Conservation (phyloP, 2,888 invertebrate genomes). For the Theretra japonica region DNA sequence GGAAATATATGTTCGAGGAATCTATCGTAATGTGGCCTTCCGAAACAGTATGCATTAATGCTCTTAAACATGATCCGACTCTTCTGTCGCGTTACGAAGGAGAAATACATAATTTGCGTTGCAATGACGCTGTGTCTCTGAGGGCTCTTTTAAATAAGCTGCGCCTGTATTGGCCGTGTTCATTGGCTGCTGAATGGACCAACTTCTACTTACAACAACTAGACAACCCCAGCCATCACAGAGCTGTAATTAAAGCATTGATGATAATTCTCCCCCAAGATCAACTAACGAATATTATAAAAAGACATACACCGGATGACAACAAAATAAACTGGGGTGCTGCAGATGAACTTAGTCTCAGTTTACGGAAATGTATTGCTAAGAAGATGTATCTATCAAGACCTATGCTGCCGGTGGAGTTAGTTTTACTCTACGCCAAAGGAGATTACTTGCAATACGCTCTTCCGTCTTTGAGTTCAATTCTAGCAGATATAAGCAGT, state of each 20-base stretch:
- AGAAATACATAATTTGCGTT: slow-evolving; percentile 49
- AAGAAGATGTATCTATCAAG: slow-evolving; percentile 63
- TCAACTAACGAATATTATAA: slow-evolving; percentile 51
- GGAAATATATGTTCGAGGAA: slow-evolving; percentile 61
- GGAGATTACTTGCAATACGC: slow-evolving; percentile 69
- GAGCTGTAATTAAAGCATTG: slow-evolving; percentile 53
- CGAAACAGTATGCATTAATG: slow-evolving; percentile 62
- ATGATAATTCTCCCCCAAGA: slow-evolving; percentile 54
- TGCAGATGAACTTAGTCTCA: slow-evolving; percentile 52
- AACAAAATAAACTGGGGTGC: slow-evolving; percentile 63
- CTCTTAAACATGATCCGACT: slow-evolving; percentile 64
- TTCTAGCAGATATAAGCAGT: slow-evolving; percentile 57
- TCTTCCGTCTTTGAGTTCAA: slow-evolving; percentile 62
- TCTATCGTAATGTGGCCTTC: slow-evolving; percentile 55
- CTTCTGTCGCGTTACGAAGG: slow-evolving; percentile 53
- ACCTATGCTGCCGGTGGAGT: slow-evolving; percentile 56
- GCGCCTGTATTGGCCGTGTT: slow-evolving; percentile 63
- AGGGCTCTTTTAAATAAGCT: slow-evolving; percentile 56
- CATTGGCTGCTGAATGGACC: slow-evolving; percentile 56
- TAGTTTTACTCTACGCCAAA: slow-evolving; percentile 62
- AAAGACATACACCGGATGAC: slow-evolving; percentile 57
- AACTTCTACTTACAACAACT: slow-evolving; percentile 49
- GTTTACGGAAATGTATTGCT: slow-evolving; percentile 62
- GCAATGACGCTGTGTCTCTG: slow-evolving; percentile 50
- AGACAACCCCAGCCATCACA: slow-evolving; percentile 50